phyloP scores from a whole-genome alignment of 2,113 vertebrate genomes.

The Lepisosteus oculatus region DNA sequence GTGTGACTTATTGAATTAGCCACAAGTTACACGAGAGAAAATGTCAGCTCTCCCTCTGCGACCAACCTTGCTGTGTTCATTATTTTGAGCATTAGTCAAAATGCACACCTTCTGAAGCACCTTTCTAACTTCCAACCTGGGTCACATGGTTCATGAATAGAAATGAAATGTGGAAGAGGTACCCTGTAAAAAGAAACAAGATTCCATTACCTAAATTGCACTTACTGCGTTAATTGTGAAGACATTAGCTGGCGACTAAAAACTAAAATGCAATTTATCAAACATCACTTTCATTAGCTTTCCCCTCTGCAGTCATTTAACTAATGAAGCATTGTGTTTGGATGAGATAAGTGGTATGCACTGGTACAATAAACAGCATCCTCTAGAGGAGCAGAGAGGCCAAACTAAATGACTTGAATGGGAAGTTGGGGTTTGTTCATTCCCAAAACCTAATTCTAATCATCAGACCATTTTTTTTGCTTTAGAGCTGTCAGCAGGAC shows the following conservation, averaged over 20 bases:
- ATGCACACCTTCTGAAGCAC: too few relatives aligned
- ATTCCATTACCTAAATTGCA: conserved; percentile 9
- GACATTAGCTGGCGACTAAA: conserved; percentile 1
- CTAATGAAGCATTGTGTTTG: conserved; percentile 6
- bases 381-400: not conserved
- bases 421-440: not conserved
- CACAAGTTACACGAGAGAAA: too few relatives aligned
- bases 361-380: not conserved
- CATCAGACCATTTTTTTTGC: not conserved
- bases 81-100: too few relatives aligned
- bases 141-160: not conserved
- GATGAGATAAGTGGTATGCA: not conserved
- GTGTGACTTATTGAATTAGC: too few relatives aligned
- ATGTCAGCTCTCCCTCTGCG: too few relatives aligned
- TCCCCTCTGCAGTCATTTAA: conserved; percentile 8
- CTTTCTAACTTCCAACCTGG: not conserved
- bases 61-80: too few relatives aligned
- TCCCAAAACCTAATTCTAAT: not conserved
- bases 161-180: not conserved
- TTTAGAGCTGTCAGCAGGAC: not conserved
- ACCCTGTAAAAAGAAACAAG: not conserved
- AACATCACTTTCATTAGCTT: not conserved
- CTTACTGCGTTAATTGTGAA: conserved; percentile 12
- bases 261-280: not conserved
- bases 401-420: not conserved